phyloP scores from a whole-genome alignment of 2,888 invertebrate species.

The Drosophila flavopinicola region DNA sequence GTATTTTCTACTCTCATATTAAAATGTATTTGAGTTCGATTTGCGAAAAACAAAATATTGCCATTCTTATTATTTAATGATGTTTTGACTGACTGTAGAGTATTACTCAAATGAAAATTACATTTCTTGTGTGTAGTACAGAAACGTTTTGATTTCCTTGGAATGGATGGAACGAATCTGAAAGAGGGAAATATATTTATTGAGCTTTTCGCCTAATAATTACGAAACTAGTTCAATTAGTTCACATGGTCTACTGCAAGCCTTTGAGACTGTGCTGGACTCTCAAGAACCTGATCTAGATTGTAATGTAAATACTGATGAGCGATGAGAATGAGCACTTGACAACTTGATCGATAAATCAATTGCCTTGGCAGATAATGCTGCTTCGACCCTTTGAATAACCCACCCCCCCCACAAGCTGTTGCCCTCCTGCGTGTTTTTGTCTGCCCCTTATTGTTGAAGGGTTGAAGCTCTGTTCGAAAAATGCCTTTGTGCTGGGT shows the following conservation, averaged over 20 bases:
- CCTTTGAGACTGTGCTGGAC: constrained; percentile 4
- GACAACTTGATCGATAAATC: constrained; percentile 81
- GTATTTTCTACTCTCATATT: no score
- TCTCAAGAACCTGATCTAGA: constrained; percentile 35
- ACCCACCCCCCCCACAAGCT: constrained; percentile 4
- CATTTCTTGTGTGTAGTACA: not conserved
- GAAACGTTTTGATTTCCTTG: not conserved
- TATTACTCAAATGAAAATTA: no score
- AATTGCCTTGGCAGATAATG: constrained; percentile 71
- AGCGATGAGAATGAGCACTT: constrained; percentile 76
- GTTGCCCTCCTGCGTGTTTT: constrained; percentile 13
- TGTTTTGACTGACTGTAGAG: not conserved
- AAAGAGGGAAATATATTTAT: constrained; percentile 13
- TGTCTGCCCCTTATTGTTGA: constrained; percentile 25
- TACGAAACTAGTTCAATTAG: constrained; percentile 7
- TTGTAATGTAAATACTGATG: constrained; percentile 70
- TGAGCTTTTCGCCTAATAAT: not conserved
- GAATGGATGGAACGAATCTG: not conserved
- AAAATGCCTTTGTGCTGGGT: constrained; percentile 43
- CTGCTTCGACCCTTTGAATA: constrained; percentile 66
- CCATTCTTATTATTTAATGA: no score
- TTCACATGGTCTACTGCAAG: not conserved
- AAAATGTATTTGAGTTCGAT: no score
- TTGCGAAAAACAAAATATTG: not conserved
- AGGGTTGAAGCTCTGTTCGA: constrained; percentile 10